Percentiles rank a stretch among this genome's conserved stretches.
phyloP scores from a whole-genome alignment of 2,888 invertebrate genomes.

The Napeogenes sylphis region DNA sequence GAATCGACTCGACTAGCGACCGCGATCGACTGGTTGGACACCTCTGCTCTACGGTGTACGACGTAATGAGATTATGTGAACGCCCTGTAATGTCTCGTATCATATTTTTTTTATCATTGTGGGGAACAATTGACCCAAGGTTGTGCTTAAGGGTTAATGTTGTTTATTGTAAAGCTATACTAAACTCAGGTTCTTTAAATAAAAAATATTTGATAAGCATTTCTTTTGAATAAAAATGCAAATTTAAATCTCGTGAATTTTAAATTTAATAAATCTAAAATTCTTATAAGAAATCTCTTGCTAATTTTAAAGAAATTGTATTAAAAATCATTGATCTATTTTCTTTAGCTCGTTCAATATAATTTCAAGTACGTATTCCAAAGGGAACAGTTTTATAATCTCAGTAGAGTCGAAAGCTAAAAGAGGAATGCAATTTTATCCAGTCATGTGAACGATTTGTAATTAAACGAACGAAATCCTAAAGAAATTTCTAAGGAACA shows the following conservation, averaged over 20 bases:
- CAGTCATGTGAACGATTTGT: slow-evolving; percentile 36
- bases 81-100: too few relatives aligned
- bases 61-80: too few relatives aligned
- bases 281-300: background rate
- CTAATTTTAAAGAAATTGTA: background rate
- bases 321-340: background rate
- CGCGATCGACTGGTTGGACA: too few relatives aligned
- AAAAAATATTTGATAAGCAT: too few relatives aligned
- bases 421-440: slow-evolving; percentile 42
- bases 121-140: too few relatives aligned
- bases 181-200: too few relatives aligned
- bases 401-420: slow-evolving; percentile 21
- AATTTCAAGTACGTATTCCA: slow-evolving; percentile 14
- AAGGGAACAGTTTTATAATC: slow-evolving; percentile 32
- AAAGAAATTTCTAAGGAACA: background rate
- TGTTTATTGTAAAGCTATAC: too few relatives aligned
- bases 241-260: background rate
- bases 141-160: too few relatives aligned
- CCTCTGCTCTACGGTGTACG: too few relatives aligned
- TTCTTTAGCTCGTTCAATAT: slow-evolving; percentile 8
- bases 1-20: too few relatives aligned
- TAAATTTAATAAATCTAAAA: background rate
- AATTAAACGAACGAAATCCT: slow-evolving; percentile 42
- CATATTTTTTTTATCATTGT: too few relatives aligned
- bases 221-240: too few relatives aligned